A percentile compares a stretch with the other conserved stretches of the same genome.
phyloP scores from a whole-genome alignment of 2,113 vertebrate genomes.

The Alligator sinensis region DNA sequence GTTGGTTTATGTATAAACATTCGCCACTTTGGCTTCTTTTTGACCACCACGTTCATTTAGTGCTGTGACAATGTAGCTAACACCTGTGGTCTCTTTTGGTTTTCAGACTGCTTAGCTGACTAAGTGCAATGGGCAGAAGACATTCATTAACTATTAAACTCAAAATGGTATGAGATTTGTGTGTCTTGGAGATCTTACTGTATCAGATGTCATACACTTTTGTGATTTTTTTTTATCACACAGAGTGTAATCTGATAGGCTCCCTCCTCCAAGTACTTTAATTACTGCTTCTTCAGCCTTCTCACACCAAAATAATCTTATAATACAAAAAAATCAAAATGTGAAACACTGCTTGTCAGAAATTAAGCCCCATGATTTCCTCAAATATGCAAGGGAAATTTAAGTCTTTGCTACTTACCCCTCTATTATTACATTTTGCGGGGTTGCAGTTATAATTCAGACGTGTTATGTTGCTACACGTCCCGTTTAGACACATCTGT shows the following conservation, averaged over 20 bases:
- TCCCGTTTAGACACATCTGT: background rate
- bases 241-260: background rate
- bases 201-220: background rate
- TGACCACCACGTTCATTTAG: background rate
- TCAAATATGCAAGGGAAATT: background rate
- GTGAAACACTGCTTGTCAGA: background rate
- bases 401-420: background rate
- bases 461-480: background rate
- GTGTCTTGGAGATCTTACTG: background rate
- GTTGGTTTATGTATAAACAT: background rate
- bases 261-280: background rate
- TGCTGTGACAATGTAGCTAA: background rate
- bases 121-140: background rate
- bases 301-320: background rate
- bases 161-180: background rate
- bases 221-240: background rate
- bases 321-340: background rate
- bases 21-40: background rate
- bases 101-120: background rate
- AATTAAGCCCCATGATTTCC: accelerated
- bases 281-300: background rate
- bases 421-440: background rate
- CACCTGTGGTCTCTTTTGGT: background rate
- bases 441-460: background rate
- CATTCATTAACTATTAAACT: background rate